Conservation (phyloP, 2,113 vertebrate species). For the Mola mola region DNA sequence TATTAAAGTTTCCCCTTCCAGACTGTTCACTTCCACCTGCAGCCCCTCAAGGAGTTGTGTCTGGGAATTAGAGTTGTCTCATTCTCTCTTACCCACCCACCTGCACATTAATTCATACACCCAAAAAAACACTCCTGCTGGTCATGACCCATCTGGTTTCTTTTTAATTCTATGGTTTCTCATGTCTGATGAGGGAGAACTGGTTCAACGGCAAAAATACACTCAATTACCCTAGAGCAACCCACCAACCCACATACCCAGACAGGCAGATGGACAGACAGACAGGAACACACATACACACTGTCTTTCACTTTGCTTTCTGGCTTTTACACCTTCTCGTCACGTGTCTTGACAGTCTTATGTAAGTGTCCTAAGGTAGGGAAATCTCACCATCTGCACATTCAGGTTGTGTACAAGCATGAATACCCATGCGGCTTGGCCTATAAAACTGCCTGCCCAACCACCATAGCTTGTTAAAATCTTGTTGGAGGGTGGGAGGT, state of each 20-base stretch:
- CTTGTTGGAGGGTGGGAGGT: constrained; percentile 29
- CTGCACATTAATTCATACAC: constrained; percentile 66
- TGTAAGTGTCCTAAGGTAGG: constrained; percentile 59
- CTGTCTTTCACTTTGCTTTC: constrained; percentile 45
- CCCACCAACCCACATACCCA: constrained; percentile 42
- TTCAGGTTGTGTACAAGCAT: constrained; percentile 20
- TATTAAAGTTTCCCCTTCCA: constrained; percentile 72
- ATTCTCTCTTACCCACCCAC: constrained; percentile 59
- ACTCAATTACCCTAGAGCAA: constrained; percentile 71
- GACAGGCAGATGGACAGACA: constrained; percentile 32
- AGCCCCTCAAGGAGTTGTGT: constrained; percentile 63
- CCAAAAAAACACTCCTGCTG: constrained; percentile 65
- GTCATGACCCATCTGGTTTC: constrained; percentile 72
- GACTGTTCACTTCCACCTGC: constrained; percentile 74
- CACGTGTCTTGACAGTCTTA: constrained; percentile 58
- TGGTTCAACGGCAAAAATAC: constrained; percentile 71
- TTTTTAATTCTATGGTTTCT: constrained; percentile 65
- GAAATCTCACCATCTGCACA: constrained; percentile 44
- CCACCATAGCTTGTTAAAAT: constrained; percentile 65
- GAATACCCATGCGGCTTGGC: constrained; percentile 30
- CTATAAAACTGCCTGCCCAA: constrained; percentile 62
- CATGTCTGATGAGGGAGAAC: constrained; percentile 63
- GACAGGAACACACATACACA: constrained; percentile 2
- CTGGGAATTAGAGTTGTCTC: constrained; percentile 73
- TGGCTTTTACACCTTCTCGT: constrained; percentile 52